Conservation (phyloP, 2,113 vertebrate species). For the Sialia sialis region DNA sequence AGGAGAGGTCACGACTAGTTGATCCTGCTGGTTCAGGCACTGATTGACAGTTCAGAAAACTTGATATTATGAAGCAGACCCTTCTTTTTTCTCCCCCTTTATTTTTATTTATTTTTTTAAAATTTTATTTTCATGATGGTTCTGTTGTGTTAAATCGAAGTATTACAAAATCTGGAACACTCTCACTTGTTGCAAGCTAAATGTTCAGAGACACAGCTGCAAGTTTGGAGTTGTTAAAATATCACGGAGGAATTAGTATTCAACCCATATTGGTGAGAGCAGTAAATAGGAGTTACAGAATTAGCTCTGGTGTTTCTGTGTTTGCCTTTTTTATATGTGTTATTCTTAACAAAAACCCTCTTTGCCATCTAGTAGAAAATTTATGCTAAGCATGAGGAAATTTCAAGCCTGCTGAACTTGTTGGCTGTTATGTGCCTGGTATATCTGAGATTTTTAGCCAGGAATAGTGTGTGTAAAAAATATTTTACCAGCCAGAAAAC, state of each 20-base stretch:
- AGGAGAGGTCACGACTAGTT: constrained; percentile 78
- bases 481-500: neutral
- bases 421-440: neutral
- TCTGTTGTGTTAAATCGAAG: neutral
- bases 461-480: neutral
- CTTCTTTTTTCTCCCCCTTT: neutral
- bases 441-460: neutral
- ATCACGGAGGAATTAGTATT: constrained; percentile 27
- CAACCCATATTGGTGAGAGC: neutral
- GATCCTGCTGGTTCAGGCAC: constrained; percentile 77
- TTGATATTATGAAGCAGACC: constrained; percentile 64
- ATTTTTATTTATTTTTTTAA: neutral
- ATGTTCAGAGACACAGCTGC: neutral
- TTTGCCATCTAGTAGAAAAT: constrained; percentile 4
- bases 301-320: neutral
- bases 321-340: constrained; percentile 6
- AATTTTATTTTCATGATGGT: neutral
- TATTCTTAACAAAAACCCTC: neutral
- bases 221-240: constrained; percentile 1
- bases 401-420: constrained; percentile 13
- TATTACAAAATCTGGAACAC: neutral
- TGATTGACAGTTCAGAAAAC: constrained; percentile 79
- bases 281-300: neutral
- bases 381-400: neutral
- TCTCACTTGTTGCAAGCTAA: neutral